A percentile compares a stretch with the other conserved stretches of the same genome.
Conservation (phyloP, 2,797 vertebrate genomes). For the Hybognathus amarus region DNA sequence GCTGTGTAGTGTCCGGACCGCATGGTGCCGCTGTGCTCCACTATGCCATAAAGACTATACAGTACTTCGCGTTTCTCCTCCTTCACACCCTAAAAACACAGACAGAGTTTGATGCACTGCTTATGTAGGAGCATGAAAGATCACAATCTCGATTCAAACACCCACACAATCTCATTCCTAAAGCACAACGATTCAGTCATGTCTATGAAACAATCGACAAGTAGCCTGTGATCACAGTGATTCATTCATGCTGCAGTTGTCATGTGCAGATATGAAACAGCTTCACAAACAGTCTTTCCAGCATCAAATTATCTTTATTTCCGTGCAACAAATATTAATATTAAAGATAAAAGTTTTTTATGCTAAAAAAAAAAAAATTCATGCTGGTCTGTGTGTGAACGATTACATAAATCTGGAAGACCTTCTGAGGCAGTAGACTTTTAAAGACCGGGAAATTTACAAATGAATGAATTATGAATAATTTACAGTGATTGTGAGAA, state of each 20-base stretch:
- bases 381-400: too few species aligned
- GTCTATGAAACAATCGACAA: neutral
- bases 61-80: constrained; percentile 86
- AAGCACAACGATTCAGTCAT: neutral
- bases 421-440: too few species aligned
- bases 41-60: constrained; percentile 94
- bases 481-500: too few species aligned
- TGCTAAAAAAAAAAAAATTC: too few species aligned
- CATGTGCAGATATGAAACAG: neutral
- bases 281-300: neutral
- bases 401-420: too few species aligned
- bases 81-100: constrained; percentile 77
- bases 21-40: constrained; percentile 98
- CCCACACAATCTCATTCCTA: neutral
- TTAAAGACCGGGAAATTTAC: too few species aligned
- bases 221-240: too few species aligned
- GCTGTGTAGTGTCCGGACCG: constrained; percentile 95
- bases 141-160: neutral
- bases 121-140: too few species aligned
- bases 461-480: too few species aligned
- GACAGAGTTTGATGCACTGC: too few species aligned
- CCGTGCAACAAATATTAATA: neutral
- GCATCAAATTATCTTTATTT: neutral
- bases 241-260: too few species aligned
- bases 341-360: too few species aligned